Base-by-base conservation (phyloP, 2,797 vertebrate species). In the Epinephelus coioides region DNA sequence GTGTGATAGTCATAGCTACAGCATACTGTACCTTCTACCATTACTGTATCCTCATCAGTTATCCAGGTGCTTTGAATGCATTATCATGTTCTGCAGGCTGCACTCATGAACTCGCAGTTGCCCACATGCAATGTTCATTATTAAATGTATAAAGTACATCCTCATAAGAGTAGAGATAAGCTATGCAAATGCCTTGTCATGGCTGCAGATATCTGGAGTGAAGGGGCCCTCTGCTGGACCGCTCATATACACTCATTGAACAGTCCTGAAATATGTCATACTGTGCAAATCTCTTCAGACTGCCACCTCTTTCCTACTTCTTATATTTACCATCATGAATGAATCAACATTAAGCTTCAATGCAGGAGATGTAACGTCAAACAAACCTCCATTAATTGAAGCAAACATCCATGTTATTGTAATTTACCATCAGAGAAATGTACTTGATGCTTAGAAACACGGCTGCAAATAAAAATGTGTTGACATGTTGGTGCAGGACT, bases 101-200 rank as follows among this genome's bases (percentile, higher is more conserved):
- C 69, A 57, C 51, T 68, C 21, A n/a, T 69, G 53, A 57, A 59
- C 50, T 11, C 30, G 61, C 76, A 61, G 79, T 66, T 40, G 69
- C 69, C 49, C 54, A 21, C 67, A 7, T 65, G 71, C 78, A 69
- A n/a, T 66, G 78, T 77, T 83, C 70, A 84, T 85, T 55, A 81
- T 73, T 73, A 74, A 73, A 75, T 83, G 78, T 71, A 56, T 87
- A 50, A 69, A 73, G 69, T 17, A 60, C 73, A 86, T 76, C 79
- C 27, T 84, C 74, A 63, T 60, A 10, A 25, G 66, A 38, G 61
- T n/a, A 47, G 78, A 66, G 60, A 85, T 71, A 46, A 91, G 83
- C 87, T 92, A 90, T 90, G 92, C 91, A 93, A 93, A 91, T 47
- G 74, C 86, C 87, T 84, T 34, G 82, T 89, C 85, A 86, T 76